Conservation (phyloP, 2,113 vertebrate species). For the Misgurnus mizolepis region DNA sequence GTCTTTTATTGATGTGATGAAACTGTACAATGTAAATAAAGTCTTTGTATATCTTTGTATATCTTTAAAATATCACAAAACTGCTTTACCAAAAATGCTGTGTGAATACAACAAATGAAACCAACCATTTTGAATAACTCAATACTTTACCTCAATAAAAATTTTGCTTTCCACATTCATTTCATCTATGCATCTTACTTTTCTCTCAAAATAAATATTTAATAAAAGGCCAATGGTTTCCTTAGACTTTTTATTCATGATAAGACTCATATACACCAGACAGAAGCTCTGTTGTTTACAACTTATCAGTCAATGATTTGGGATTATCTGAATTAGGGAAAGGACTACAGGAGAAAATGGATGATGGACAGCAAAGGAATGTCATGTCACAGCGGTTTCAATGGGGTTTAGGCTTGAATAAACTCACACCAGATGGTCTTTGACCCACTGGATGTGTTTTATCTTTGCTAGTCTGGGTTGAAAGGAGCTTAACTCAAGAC, state of each 20-base stretch:
- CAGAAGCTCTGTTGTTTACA: background rate
- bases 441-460: slow-evolving; percentile 48
- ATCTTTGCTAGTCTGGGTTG: slow-evolving; percentile 43
- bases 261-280: background rate
- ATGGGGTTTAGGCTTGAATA: slow-evolving; percentile 46
- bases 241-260: background rate
- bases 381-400: slow-evolving; percentile 50
- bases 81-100: background rate
- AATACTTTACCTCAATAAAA: slow-evolving; percentile 17
- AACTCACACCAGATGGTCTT: slow-evolving; percentile 55
- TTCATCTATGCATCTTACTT: slow-evolving; percentile 44
- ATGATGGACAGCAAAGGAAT: slow-evolving; percentile 38
- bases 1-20: slow-evolving; percentile 3
- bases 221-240: slow-evolving; percentile 37
- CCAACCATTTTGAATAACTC: background rate
- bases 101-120: background rate
- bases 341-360: slow-evolving; percentile 7
- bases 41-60: background rate
- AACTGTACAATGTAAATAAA: slow-evolving; percentile 1
- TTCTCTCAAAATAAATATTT: slow-evolving; percentile 66
- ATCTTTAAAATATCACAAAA: background rate
- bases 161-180: slow-evolving; percentile 25
- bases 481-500: slow-evolving; percentile 67
- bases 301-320: background rate
- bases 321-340: background rate